Conservation (phyloP, 2,113 vertebrate genomes). For the Rissa tridactyla region DNA sequence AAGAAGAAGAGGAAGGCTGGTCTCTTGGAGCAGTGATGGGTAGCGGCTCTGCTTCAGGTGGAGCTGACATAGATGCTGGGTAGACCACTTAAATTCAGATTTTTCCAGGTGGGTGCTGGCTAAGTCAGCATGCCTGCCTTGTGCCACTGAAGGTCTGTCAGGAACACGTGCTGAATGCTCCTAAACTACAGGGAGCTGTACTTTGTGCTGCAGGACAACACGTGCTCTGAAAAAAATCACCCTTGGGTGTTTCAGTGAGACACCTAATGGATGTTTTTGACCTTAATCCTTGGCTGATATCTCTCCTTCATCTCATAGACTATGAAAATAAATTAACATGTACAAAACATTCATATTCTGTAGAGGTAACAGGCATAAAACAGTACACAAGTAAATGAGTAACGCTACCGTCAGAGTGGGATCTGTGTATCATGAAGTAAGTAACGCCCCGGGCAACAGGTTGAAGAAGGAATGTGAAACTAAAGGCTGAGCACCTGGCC, state of each 20-base stretch:
- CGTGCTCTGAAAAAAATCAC: not conserved
- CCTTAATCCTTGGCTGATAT: not conserved
- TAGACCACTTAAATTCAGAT: not conserved
- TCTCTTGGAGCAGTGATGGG: not conserved
- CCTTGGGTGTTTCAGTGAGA: not conserved
- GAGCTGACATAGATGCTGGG: not conserved
- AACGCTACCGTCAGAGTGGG: not conserved
- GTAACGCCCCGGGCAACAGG: not conserved
- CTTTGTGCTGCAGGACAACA: not conserved
- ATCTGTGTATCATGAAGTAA: not conserved
- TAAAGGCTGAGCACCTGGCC: not conserved
- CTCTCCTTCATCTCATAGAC: not conserved
- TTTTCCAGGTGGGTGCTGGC: not conserved
- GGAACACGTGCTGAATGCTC: not conserved
- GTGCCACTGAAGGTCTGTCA: not conserved
- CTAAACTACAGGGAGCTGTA: not conserved
- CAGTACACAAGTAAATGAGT: not conserved
- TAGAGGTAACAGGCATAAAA: not conserved
- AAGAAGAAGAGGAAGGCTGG: not conserved
- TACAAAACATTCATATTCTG: not conserved
- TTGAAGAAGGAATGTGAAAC: not conserved
- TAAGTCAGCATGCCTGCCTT: not conserved
- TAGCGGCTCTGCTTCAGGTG: not conserved
- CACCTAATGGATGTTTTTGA: not conserved
- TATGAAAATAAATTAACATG: not conserved